A percentile compares a stretch with the other conserved stretches of the same genome.
Evolutionary conservation across 2,113 vertebrate species (phyloP).

Genomic region (Oncorhynchus nerka): DNA sequence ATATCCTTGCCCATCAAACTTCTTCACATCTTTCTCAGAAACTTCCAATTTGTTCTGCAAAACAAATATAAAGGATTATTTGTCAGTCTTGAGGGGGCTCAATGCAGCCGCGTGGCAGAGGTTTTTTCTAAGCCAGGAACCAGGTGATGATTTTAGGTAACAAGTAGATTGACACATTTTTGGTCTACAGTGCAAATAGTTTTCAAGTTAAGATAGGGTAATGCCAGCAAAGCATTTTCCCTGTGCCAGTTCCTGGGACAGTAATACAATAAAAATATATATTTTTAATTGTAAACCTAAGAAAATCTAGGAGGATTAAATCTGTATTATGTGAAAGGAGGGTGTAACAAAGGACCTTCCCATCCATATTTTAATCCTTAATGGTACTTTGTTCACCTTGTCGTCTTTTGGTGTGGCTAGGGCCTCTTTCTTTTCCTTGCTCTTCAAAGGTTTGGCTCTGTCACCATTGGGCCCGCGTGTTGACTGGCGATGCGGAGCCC

Average conservation of each 20-base stretch:
- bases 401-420: constrained; percentile 85
- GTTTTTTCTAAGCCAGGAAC: constrained; percentile 28
- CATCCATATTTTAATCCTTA: too few species aligned
- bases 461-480: constrained; percentile 80
- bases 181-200: constrained; percentile 31
- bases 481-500: constrained; percentile 78
- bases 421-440: constrained; percentile 87
- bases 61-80: constrained; percentile 12
- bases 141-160: not conserved
- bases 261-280: too few species aligned
- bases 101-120: not conserved
- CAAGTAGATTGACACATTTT: constrained; percentile 19
- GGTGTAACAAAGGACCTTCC: not conserved
- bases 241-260: too few species aligned
- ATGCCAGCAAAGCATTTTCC: too few species aligned
- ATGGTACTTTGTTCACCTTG: constrained; percentile 74
- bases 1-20: constrained; percentile 90
- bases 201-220: not conserved
- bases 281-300: too few species aligned
- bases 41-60: constrained; percentile 85
- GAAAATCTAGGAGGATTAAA: not conserved
- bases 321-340: not conserved
- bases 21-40: constrained; percentile 87
- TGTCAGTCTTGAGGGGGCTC: not conserved
- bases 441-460: constrained; percentile 76